A percentile compares a stretch with the other conserved stretches of the same genome.
Conservation (phyloP, 2,113 vertebrate species). For the Lycaon pictus region DNA sequence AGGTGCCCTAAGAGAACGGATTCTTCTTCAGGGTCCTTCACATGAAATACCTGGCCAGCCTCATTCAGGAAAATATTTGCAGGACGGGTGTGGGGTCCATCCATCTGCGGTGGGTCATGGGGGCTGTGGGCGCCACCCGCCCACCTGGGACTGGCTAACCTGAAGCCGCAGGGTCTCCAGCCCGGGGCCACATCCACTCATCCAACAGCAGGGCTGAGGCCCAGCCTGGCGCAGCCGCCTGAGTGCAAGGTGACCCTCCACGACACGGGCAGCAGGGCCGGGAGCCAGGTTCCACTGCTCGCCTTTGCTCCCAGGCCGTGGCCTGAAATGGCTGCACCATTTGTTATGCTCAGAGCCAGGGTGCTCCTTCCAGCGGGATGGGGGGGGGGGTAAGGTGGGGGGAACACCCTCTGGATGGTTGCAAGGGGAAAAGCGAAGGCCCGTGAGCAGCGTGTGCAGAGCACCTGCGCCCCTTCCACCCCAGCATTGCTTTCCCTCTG, state of each 20-base stretch:
- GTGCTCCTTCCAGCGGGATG: rapidly evolving
- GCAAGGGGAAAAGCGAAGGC: too few relatives aligned
- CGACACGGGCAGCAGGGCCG: background rate
- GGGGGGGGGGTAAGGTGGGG: too few relatives aligned
- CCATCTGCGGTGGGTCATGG: too few relatives aligned
- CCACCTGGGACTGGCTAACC: too few relatives aligned
- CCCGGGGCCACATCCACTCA: rapidly evolving
- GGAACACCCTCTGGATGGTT: too few relatives aligned
- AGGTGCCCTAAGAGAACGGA: background rate
- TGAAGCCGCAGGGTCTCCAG: rapidly evolving
- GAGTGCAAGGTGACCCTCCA: background rate
- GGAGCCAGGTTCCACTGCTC: background rate
- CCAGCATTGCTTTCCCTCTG: background rate
- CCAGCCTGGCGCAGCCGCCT: rapidly evolving
- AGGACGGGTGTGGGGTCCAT: rapidly evolving
- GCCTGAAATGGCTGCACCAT: rapidly evolving
- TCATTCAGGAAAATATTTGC: rapidly evolving
- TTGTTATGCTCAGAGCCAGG: rapidly evolving
- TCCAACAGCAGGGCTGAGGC: background rate
- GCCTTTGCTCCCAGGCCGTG: rapidly evolving
- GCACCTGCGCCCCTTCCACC: background rate
- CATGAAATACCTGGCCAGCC: rapidly evolving
- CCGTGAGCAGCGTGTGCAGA: background rate
- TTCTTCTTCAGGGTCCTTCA: background rate
- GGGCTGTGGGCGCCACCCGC: too few relatives aligned